Evolutionary conservation across 2,113 vertebrate species (phyloP).

Genomic region (Butorides virescens): DNA sequence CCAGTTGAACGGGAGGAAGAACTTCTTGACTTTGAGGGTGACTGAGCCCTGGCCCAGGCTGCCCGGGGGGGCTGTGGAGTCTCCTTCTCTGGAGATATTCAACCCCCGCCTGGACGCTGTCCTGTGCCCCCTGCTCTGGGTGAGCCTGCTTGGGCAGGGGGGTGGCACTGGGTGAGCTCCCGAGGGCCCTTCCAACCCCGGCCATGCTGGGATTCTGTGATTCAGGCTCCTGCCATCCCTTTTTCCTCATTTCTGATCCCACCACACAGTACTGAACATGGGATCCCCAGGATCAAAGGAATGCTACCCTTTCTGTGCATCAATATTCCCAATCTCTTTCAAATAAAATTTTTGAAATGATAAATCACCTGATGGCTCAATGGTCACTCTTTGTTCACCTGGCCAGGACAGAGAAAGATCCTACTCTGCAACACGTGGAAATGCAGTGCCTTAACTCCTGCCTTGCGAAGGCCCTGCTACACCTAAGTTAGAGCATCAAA

Average conservation of each 20-base stretch:
- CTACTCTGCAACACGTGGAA: neutral
- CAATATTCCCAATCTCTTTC: neutral
- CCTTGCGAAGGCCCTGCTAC: neutral
- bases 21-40: no score
- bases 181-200: no score
- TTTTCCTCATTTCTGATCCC: neutral
- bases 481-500: neutral
- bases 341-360: neutral
- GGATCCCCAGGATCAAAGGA: neutral
- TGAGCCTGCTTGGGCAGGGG: no score
- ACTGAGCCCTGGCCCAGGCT: no score
- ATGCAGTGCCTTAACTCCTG: neutral
- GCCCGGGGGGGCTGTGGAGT: no score
- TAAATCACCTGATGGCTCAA: neutral
- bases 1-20: no score
- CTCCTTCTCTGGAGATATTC: no score
- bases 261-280: neutral
- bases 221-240: neutral
- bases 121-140: no score
- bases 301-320: neutral
- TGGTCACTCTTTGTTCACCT: neutral
- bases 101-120: no score
- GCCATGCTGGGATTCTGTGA: no score
- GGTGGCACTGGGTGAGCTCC: no score
- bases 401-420: neutral